A percentile compares a stretch with the other conserved stretches of the same genome.
Conservation (phyloP, 2,113 vertebrate species). For the Scopus umbretta region DNA sequence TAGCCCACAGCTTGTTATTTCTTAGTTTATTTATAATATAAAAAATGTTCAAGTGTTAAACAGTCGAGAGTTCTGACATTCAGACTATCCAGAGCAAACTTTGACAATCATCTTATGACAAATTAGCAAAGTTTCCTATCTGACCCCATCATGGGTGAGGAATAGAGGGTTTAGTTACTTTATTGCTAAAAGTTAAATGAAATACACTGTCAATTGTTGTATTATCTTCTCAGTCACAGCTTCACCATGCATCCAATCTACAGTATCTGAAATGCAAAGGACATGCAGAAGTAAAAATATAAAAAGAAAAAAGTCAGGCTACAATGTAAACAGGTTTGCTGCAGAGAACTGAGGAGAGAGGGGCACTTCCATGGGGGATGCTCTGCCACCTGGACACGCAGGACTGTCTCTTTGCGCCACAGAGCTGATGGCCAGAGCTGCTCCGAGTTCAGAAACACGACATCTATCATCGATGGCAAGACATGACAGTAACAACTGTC, state of each 20-base stretch:
- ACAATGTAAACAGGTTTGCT: conserved; percentile 75
- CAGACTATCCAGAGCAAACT: conserved; percentile 76
- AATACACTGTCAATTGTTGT: conserved; percentile 87
- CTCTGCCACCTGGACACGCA: neutral
- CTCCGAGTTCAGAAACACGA: neutral
- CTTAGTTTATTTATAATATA: conserved; percentile 82
- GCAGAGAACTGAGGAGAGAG: conserved; percentile 66
- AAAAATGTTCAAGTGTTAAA: conserved; percentile 86
- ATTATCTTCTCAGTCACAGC: conserved; percentile 92
- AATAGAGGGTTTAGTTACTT: conserved; percentile 75
- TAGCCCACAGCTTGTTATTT: conserved; percentile 68
- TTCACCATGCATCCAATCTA: conserved; percentile 98
- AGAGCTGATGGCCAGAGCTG: neutral
- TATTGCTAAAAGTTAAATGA: conserved; percentile 98
- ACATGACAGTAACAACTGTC: neutral
- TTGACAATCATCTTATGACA: conserved; percentile 91
- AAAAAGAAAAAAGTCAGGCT: conserved; percentile 72
- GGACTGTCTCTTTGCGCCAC: conserved; percentile 41
- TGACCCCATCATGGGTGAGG: conserved; percentile 81
- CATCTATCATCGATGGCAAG: neutral
- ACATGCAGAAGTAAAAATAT: conserved; percentile 93
- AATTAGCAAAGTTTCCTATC: conserved; percentile 87
- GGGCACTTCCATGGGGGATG: conserved; percentile 36
- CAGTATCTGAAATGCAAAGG: conserved; percentile 94
- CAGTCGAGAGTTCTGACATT: conserved; percentile 81